Conservation (phyloP, 1,140 invertebrate genomes). For the Drosophila willistoni region DNA sequence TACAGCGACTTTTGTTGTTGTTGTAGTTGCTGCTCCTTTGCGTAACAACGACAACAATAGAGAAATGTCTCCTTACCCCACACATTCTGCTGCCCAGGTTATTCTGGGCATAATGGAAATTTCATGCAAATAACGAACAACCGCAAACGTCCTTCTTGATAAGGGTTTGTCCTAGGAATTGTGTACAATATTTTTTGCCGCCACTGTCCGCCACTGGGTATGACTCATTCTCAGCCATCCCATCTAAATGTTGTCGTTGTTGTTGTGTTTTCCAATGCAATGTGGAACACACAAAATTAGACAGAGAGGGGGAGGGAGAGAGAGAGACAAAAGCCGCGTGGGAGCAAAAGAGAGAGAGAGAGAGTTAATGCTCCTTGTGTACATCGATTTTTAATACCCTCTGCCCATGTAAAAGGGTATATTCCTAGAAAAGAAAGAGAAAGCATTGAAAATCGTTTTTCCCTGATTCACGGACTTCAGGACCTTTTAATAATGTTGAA, state of each 20-base stretch:
- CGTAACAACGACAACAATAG: conserved; percentile 40
- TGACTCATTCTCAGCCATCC: conserved; percentile 46
- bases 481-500: too few species aligned
- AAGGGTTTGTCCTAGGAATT: conserved; percentile 55
- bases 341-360: not conserved
- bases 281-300: conserved; percentile 65
- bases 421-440: not conserved
- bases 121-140: conserved; percentile 64
- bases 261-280: conserved; percentile 53
- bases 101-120: conserved; percentile 50
- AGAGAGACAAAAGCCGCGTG: not conserved
- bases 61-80: not conserved
- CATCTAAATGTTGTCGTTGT: conserved; percentile 37
- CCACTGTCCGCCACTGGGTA: conserved; percentile 53
- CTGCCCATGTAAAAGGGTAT: not conserved
- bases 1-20: conserved; percentile 38
- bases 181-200: conserved; percentile 52
- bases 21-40: conserved; percentile 50
- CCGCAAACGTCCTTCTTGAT: conserved; percentile 76
- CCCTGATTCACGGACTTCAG: too few species aligned
- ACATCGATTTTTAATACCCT: conserved; percentile 63
- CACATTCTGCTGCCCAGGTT: not conserved
- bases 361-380: conserved; percentile 60
- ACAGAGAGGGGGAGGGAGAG: conserved; percentile 11
- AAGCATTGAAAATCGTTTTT: too few species aligned